Percentiles rank a stretch among this genome's conserved stretches.
Conservation (phyloP, 2,113 vertebrate species). For the Thomomys bottae region DNA sequence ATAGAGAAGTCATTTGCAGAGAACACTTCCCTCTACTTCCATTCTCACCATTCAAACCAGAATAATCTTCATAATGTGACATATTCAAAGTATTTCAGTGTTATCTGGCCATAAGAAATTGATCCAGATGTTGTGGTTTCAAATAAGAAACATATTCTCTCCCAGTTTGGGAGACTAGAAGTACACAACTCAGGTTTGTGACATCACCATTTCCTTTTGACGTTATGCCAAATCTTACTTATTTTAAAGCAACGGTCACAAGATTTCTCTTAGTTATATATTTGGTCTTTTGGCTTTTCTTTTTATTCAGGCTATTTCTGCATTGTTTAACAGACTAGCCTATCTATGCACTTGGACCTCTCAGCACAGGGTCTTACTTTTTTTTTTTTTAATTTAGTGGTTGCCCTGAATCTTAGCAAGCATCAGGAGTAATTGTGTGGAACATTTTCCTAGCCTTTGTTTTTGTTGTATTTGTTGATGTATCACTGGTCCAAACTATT, state of each 20-base stretch:
- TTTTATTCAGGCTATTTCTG: background rate
- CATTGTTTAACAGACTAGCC: accelerated
- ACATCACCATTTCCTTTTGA: background rate
- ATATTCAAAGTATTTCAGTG: background rate
- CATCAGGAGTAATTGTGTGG: accelerated
- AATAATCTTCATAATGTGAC: background rate
- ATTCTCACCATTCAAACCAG: background rate
- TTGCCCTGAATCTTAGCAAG: background rate
- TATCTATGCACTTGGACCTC: background rate
- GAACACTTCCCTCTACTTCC: too few species aligned
- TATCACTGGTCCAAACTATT: background rate
- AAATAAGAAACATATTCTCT: background rate
- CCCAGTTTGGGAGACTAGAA: background rate
- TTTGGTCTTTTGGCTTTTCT: background rate
- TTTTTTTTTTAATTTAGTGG: too few species aligned
- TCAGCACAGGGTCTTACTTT: too few species aligned
- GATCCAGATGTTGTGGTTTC: background rate
- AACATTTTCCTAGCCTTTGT: background rate
- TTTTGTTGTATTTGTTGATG: background rate
- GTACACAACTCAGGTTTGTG: background rate
- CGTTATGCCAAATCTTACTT: background rate
- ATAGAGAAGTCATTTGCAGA: background rate
- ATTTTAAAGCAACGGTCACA: background rate
- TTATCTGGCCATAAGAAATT: too few species aligned
- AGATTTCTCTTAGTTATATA: background rate